Evolutionary conservation across 2,113 vertebrate genomes (phyloP).

Genomic region (Sceloporus undulatus): DNA sequence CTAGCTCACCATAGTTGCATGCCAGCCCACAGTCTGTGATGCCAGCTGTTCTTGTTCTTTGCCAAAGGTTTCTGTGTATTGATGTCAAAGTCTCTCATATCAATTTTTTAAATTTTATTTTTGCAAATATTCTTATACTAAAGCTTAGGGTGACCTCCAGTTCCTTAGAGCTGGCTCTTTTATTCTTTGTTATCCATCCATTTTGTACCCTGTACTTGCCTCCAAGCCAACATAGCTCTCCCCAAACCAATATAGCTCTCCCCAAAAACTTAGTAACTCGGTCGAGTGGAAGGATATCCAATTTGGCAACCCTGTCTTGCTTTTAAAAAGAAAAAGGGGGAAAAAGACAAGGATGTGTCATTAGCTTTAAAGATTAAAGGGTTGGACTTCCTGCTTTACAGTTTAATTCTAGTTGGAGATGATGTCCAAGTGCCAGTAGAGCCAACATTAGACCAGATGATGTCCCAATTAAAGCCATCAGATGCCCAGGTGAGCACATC

Average conservation of each 20-base stretch:
- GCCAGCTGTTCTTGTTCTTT: conserved; percentile 20
- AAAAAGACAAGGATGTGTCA: conserved; percentile 8
- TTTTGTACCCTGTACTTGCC: neutral
- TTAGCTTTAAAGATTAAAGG: neutral
- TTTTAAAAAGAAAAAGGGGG: too few relatives aligned
- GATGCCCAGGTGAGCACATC: too few relatives aligned
- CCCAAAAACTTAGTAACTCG: neutral
- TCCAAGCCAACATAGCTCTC: neutral
- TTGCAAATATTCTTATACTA: neutral
- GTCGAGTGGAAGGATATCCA: neutral
- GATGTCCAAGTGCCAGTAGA: too few relatives aligned
- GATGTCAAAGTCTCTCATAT: conserved; percentile 6
- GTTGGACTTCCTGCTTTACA: neutral
- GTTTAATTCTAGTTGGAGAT: neutral
- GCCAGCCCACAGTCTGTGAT: conserved; percentile 22
- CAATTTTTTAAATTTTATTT: neutral
- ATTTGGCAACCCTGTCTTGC: neutral
- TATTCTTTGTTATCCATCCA: neutral
- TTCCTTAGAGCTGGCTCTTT: neutral
- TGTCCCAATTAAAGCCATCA: too few relatives aligned
- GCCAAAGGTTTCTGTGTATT: conserved; percentile 6
- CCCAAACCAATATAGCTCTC: neutral
- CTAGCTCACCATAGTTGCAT: neutral
- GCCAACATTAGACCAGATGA: too few relatives aligned
- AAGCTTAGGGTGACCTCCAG: neutral